Base-by-base conservation (phyloP, 2,888 invertebrate genomes). In the Pteria penguin region DNA sequence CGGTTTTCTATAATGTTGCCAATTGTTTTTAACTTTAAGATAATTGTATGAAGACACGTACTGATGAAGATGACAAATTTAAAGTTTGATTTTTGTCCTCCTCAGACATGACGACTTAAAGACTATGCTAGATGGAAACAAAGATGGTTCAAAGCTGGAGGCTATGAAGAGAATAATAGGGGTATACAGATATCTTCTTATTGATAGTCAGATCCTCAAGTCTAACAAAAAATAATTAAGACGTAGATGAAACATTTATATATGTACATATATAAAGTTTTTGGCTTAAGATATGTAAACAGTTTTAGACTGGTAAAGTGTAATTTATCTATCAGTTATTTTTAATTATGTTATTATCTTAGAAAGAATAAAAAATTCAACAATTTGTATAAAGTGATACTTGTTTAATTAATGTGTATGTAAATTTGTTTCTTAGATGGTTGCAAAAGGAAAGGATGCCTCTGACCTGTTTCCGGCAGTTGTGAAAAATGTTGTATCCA, bases 91-190 rank as follows among this genome's bases (percentile, higher is more conserved):
- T 65, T 33, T 71, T 65, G 18, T 11, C 82, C 84, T 27, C 86
- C 87, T 26, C 84, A 93, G 93, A 78, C 93, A 99, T 93, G 98
- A 98, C 91, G 99, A 99, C 91, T 93, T 99, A 67, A 99, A 98
- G 92, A 95, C 96, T 90, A 99, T 99, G 99, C 92, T 99, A 86
- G 99, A 99, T 92, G 96, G 97, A 80, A 98, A 97, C 89, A 98
- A 99, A 92, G 99, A 99, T 93, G 96, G 96, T 57, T 93, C 98
- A 61, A 99, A 99, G 91, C 93, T 99, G 86, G 99, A 99, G 92
- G 99, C 99, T 2, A 99, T 99, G 99, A 99, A 99, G 92, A 94
- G 99, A 87, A 98, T 99, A 70, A 98, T 99, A 90, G 98, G 98
- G 74, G 92, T 92, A 84, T 78, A 83, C 76, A 22, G 14, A 63